phyloP scores from a whole-genome alignment of 2,888 invertebrate species.

The Clunio marinus region DNA sequence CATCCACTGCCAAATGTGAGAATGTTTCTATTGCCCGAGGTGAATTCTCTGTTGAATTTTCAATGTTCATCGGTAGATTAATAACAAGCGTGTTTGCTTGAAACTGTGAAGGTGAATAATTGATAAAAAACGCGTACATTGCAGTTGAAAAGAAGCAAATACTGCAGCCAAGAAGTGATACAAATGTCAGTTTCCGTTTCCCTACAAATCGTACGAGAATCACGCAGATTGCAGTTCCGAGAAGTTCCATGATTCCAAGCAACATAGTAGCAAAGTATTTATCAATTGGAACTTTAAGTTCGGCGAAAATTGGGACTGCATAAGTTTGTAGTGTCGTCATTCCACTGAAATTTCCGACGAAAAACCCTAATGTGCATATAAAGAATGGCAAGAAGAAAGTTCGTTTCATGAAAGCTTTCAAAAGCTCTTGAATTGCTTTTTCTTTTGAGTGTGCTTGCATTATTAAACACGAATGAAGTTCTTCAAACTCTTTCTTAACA shows the following conservation, averaged over 20 bases:
- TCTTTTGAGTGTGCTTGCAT: slow-evolving; percentile 42
- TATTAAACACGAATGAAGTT: slow-evolving; percentile 47
- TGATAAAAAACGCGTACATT: slow-evolving; percentile 49
- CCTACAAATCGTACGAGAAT: slow-evolving; percentile 66
- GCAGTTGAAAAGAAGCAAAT: slow-evolving; percentile 57
- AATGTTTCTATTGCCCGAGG: too few species aligned
- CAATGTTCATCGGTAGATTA: slow-evolving; percentile 38
- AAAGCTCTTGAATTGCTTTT: not conserved
- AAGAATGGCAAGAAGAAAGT: slow-evolving; percentile 66
- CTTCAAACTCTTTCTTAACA: slow-evolving; percentile 46
- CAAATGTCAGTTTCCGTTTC: slow-evolving; percentile 63
- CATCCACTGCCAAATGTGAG: too few species aligned
- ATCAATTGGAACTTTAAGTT: slow-evolving; percentile 67
- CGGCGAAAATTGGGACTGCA: slow-evolving; percentile 69
- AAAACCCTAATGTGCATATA: slow-evolving; percentile 43
- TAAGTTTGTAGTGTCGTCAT: slow-evolving; percentile 70
- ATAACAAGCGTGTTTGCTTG: slow-evolving; percentile 48
- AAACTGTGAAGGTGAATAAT: slow-evolving; percentile 49
- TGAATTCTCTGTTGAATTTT: not conserved
- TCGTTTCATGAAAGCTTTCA: slow-evolving; percentile 41
- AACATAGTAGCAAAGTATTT: slow-evolving; percentile 71
- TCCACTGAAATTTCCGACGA: slow-evolving; percentile 71
- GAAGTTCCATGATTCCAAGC: slow-evolving; percentile 65
- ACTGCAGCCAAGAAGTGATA: slow-evolving; percentile 64
- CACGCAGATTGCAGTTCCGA: slow-evolving; percentile 64